Evolutionary conservation across 64 coral and sea anemone genomes (phyloP).

Genomic region (Porites lutea): DNA sequence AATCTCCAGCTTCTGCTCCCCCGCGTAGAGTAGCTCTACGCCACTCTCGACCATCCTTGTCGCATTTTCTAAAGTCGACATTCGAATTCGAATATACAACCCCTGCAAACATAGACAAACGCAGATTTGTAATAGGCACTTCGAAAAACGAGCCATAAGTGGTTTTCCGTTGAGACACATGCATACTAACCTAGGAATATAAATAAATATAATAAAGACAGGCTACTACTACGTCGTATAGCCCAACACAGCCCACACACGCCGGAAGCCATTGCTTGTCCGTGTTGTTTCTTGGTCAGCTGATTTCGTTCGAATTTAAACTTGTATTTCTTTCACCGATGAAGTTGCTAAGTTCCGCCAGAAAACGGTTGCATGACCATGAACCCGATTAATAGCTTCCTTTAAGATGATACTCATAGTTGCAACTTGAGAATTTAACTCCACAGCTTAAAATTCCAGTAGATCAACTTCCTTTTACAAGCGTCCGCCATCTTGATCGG

Average conservation of each 20-base stretch:
- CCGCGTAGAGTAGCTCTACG: constrained; percentile 71
- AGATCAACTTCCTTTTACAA: constrained; percentile 21
- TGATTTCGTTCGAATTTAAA: constrained; percentile 12
- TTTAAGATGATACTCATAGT: constrained; percentile 18
- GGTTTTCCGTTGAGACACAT: neutral
- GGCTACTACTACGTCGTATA: neutral
- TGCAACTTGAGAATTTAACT: constrained; percentile 18
- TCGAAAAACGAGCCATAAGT: neutral
- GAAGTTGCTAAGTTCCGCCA: neutral
- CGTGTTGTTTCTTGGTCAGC: neutral
- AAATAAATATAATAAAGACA: constrained; percentile 13
- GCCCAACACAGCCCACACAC: neutral
- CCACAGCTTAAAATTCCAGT: neutral
- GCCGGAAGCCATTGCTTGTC: constrained; percentile 30
- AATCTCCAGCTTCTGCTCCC: constrained; percentile 73
- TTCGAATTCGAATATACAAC: constrained; percentile 29
- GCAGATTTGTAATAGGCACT: neutral
- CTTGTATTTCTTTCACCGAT: neutral
- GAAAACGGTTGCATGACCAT: neutral
- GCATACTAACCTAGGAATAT: constrained; percentile 27
- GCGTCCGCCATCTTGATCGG: constrained; percentile 35
- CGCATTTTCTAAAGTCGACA: constrained; percentile 2
- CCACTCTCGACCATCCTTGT: constrained; percentile 26
- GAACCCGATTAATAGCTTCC: neutral
- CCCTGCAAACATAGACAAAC: constrained; percentile 1